These are phyloP conservation scores for Boloria euphrosyne DNA, from an alignment of 2,888 invertebrate species.

Conservation along the genomic window DNA sequence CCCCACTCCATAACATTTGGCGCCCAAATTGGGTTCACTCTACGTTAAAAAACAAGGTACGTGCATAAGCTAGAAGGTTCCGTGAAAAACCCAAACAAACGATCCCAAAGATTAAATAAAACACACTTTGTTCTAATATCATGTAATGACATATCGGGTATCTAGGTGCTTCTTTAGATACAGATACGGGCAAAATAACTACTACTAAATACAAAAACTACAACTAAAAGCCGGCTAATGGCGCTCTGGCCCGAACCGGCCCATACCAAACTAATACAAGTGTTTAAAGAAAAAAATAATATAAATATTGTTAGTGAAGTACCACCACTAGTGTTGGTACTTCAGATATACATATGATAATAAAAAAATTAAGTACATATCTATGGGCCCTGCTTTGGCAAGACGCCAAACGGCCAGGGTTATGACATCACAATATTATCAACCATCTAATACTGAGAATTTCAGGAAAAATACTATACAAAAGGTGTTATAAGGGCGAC, in stretches of 20 bases:
- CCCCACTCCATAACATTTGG: slow-evolving; percentile 50
- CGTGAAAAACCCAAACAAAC: slow-evolving; percentile 55
- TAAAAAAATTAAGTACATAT: slow-evolving; percentile 69
- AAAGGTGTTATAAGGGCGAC: slow-evolving; percentile 64
- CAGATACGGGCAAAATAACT: slow-evolving; percentile 68
- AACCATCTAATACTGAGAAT: slow-evolving; percentile 76
- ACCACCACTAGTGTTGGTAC: slow-evolving; percentile 20
- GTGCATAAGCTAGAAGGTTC: slow-evolving; percentile 53
- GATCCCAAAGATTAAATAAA: slow-evolving; percentile 74
- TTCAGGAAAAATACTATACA: slow-evolving; percentile 74
- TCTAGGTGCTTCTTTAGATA: slow-evolving; percentile 75
- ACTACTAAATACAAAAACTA: slow-evolving; percentile 70
- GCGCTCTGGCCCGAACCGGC: slow-evolving; percentile 13
- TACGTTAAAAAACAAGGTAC: slow-evolving; percentile 45
- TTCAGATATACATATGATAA: slow-evolving; percentile 47
- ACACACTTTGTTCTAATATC: slow-evolving; percentile 78
- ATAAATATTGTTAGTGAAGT: slow-evolving; percentile 49
- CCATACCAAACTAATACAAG: slow-evolving; percentile 50
- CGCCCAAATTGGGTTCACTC: slow-evolving; percentile 54
- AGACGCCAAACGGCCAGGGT: slow-evolving; percentile 62
- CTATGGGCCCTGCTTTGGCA: slow-evolving; percentile 62
- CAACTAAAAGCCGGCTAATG: slow-evolving; percentile 56
- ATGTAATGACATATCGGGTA: slow-evolving; percentile 79
- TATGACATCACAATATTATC: slow-evolving; percentile 69
- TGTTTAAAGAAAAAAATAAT: slow-evolving; percentile 49